phyloP scores from a whole-genome alignment of 1,140 invertebrate species.

The Dysdera silvatica region DNA sequence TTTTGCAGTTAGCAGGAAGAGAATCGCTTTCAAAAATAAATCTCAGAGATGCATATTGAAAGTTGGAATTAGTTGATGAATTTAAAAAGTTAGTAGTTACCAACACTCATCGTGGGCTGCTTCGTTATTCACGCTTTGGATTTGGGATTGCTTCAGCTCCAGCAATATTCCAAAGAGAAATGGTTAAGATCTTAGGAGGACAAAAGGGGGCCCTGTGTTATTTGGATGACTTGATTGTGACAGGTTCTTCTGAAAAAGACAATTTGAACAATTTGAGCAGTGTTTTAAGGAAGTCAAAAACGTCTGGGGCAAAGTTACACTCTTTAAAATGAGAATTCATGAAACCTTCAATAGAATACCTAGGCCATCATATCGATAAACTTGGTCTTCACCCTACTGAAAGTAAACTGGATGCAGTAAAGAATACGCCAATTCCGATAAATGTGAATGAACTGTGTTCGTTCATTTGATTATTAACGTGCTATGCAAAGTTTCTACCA shows the following conservation, averaged over 20 bases:
- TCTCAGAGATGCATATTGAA: constrained; percentile 33
- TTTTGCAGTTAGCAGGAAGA: constrained; percentile 28
- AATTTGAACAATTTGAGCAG: too few relatives aligned
- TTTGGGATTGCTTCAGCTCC: neutral
- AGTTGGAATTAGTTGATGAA: constrained; percentile 35
- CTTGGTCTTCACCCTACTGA: constrained; percentile 3
- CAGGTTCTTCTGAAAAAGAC: too few relatives aligned
- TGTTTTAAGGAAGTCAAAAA: too few relatives aligned
- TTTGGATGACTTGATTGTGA: too few relatives aligned
- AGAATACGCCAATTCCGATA: neutral
- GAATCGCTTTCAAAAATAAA: constrained; percentile 35
- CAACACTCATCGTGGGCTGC: constrained; percentile 39
- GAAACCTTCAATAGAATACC: neutral
- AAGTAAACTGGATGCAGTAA: neutral
- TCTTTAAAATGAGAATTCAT: neutral
- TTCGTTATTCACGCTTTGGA: neutral
- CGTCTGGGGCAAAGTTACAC: neutral
- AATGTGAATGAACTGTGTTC: constrained; percentile 6
- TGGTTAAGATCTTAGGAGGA: neutral
- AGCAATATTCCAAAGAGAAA: neutral
- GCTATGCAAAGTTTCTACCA: constrained; percentile 45
- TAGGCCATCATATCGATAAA: neutral
- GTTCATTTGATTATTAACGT: constrained; percentile 34
- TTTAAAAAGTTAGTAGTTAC: constrained; percentile 33
- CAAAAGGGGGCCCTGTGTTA: neutral